Conservation (phyloP, 2,113 vertebrate genomes). For the Gadus macrocephalus region DNA sequence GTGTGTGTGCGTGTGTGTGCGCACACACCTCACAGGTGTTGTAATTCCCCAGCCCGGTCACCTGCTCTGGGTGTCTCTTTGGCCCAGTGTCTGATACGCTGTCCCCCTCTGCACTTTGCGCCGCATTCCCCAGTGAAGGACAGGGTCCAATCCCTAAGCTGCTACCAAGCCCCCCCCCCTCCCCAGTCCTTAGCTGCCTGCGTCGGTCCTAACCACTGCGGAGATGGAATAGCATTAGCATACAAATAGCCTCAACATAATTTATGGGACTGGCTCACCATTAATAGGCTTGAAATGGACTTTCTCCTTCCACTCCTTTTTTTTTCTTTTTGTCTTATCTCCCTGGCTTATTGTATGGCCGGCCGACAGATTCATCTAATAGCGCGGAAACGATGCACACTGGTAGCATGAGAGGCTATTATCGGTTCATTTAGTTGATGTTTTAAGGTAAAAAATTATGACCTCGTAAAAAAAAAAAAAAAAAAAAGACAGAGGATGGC, state of each 20-base stretch:
- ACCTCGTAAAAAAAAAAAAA: not conserved
- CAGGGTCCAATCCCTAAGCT: not conserved
- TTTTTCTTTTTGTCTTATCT: constrained; percentile 23
- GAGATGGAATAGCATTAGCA: constrained; percentile 35
- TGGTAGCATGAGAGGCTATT: not conserved
- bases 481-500: not conserved
- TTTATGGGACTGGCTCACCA: constrained; percentile 30
- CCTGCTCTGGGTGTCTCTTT: not conserved
- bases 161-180: not conserved
- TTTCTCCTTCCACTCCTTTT: constrained; percentile 19
- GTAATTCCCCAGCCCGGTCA: not conserved
- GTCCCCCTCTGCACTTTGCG: not conserved
- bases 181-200: constrained; percentile 1
- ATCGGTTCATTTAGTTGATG: constrained; percentile 8
- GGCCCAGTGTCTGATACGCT: too few species aligned
- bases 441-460: constrained; percentile 6
- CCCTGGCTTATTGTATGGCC: constrained; percentile 16
- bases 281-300: constrained; percentile 45
- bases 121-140: not conserved
- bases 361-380: constrained; percentile 27
- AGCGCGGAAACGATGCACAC: constrained; percentile 11
- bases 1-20: too few species aligned
- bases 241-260: constrained; percentile 36
- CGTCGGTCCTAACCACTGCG: constrained; percentile 22
- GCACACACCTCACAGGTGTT: not conserved